A percentile compares a stretch with the other conserved stretches of the same genome.
phyloP scores from a whole-genome alignment of 92 coral and sea anemone genomes.

The Zoanthus gigantus region DNA sequence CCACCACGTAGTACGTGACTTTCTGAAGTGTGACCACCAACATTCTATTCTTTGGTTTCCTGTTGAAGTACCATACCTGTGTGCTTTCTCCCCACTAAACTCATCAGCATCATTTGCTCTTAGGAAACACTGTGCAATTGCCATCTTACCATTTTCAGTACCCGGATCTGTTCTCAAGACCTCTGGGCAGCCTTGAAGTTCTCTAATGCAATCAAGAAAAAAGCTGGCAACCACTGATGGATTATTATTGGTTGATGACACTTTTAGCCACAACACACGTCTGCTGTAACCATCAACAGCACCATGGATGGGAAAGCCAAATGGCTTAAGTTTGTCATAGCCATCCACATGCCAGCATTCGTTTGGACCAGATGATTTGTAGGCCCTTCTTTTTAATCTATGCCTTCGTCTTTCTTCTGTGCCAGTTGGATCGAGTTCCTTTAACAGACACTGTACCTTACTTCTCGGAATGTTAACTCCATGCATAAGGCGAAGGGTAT shows the following conservation, averaged over 20 bases:
- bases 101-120: conserved; percentile 44
- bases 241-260: conserved; percentile 64
- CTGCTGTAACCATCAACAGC: conserved; percentile 4
- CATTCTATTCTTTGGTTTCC: conserved; percentile 61
- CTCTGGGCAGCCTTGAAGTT: conserved; percentile 61
- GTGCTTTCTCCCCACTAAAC: conserved; percentile 62
- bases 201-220: conserved; percentile 54
- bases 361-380: conserved; percentile 59
- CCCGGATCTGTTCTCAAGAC: conserved; percentile 66
- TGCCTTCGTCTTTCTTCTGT: conserved; percentile 64
- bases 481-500: conserved; percentile 59
- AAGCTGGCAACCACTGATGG: conserved; percentile 51
- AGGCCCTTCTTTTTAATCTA: conserved; percentile 59
- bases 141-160: conserved; percentile 63
- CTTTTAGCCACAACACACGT: conserved; percentile 39
- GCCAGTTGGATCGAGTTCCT: conserved; percentile 65
- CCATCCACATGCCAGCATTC: conserved; percentile 44
- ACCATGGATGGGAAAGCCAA: too few relatives aligned
- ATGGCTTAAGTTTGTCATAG: too few relatives aligned
- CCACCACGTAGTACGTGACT: conserved; percentile 58
- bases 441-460: conserved; percentile 49
- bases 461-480: conserved; percentile 61
- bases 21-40: conserved; percentile 62
- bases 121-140: conserved; percentile 49
- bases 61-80: conserved; percentile 62